Conservation (phyloP, 2,797 vertebrate species). For the Coranthus polyacanthus region DNA sequence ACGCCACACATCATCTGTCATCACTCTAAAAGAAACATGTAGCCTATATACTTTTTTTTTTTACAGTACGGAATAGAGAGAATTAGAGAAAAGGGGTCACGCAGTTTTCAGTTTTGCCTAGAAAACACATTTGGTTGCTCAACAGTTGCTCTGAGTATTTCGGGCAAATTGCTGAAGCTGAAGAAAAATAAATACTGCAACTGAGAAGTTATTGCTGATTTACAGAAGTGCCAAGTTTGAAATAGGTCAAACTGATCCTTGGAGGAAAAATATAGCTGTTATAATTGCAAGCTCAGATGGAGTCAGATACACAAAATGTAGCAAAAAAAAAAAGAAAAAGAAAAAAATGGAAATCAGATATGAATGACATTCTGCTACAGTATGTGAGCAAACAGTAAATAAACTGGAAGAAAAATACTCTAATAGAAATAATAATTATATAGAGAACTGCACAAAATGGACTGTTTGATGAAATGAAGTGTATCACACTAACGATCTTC, state of each 20-base stretch:
- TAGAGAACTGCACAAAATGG: slow-evolving; percentile 25
- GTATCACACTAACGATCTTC: slow-evolving; percentile 57
- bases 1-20: slow-evolving; percentile 10
- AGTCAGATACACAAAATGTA: slow-evolving; percentile 19
- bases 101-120: slow-evolving; percentile 12
- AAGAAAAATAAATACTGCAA: slow-evolving; percentile 32
- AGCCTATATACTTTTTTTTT: slow-evolving; percentile 7
- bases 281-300: slow-evolving; percentile 40
- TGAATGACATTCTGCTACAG: slow-evolving; percentile 18
- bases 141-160: slow-evolving; percentile 12
- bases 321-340: slow-evolving; percentile 26
- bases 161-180: slow-evolving; percentile 37
- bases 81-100: background rate
- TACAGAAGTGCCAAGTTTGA: slow-evolving; percentile 43
- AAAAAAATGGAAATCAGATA: slow-evolving; percentile 22
- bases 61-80: background rate
- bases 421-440: slow-evolving; percentile 18
- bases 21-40: slow-evolving; percentile 3
- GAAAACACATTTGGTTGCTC: slow-evolving; percentile 33
- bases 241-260: slow-evolving; percentile 52
- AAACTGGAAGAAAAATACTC: slow-evolving; percentile 25
- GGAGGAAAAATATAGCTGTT: slow-evolving; percentile 38
- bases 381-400: slow-evolving; percentile 24
- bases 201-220: slow-evolving; percentile 45
- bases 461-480: slow-evolving; percentile 50